Conservation (phyloP, 1,140 invertebrate species). For the Telenomus remus region DNA sequence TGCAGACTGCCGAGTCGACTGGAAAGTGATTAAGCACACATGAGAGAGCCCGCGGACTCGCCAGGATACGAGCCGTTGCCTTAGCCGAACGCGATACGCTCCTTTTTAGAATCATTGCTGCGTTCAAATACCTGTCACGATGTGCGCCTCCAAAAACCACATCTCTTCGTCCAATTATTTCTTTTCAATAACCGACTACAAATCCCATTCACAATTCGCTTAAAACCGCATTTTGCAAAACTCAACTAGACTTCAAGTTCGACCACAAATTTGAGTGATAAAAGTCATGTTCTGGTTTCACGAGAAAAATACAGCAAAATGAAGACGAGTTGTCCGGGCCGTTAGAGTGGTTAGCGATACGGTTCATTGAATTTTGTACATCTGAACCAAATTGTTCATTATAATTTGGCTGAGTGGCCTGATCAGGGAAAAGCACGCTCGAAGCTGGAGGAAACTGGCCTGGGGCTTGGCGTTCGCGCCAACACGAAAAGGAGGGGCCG, state of each 20-base stretch:
- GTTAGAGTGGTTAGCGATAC: constrained; percentile 14
- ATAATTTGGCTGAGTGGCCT: constrained; percentile 53
- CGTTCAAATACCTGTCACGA: constrained; percentile 42
- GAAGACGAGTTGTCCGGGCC: not conserved
- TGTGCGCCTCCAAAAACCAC: constrained; percentile 9
- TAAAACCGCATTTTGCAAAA: too few relatives aligned
- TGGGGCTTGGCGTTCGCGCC: constrained; percentile 31
- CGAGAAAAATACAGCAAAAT: too few relatives aligned
- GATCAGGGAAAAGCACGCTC: constrained; percentile 59
- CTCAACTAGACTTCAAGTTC: too few relatives aligned
- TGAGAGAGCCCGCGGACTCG: constrained; percentile 70
- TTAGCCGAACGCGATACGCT: constrained; percentile 33
- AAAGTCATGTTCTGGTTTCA: too few relatives aligned
- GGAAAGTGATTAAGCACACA: constrained; percentile 76
- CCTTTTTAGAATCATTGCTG: constrained; percentile 39
- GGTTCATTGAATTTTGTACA: constrained; percentile 12
- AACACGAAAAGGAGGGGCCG: constrained; percentile 25
- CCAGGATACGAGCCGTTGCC: constrained; percentile 68
- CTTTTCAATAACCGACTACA: too few relatives aligned
- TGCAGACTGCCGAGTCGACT: constrained; percentile 74
- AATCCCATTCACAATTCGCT: too few relatives aligned
- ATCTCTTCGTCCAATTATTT: constrained; percentile 25
- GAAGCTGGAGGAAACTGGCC: constrained; percentile 34
- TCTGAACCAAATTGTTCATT: constrained; percentile 32
- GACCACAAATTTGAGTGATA: too few relatives aligned